Conservation (phyloP, 2,113 vertebrate species). For the Scophthalmus maximus region DNA sequence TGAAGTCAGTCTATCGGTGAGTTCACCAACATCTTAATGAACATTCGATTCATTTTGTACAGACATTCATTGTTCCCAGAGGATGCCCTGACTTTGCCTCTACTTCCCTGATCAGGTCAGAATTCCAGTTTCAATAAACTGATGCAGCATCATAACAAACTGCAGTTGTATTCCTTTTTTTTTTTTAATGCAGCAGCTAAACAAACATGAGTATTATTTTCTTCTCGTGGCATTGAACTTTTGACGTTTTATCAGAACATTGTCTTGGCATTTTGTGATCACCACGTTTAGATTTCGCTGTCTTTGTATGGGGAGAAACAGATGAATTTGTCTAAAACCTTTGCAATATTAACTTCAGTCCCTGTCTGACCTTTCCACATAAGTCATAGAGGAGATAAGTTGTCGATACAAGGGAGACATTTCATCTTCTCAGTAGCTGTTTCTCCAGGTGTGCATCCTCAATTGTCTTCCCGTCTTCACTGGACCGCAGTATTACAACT, state of each 20-base stretch:
- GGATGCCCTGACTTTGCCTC: not conserved
- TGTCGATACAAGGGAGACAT: slow-evolving; percentile 44
- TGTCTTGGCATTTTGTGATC: not conserved
- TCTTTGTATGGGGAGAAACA: slow-evolving; percentile 3
- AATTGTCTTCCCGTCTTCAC: slow-evolving; percentile 38
- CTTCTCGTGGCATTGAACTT: not conserved
- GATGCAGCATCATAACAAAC: not conserved
- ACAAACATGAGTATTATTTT: not conserved
- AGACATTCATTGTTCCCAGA: not conserved
- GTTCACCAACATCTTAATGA: too few relatives aligned
- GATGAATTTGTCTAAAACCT: slow-evolving; percentile 36
- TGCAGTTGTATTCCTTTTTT: not conserved
- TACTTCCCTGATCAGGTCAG: too few relatives aligned
- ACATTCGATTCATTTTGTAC: too few relatives aligned
- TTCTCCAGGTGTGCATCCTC: slow-evolving; percentile 36
- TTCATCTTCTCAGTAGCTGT: slow-evolving; percentile 45
- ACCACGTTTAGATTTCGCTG: not conserved
- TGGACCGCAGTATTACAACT: slow-evolving; percentile 22
- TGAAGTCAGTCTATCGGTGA: too few relatives aligned
- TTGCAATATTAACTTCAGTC: slow-evolving; percentile 48
- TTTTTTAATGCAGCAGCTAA: not conserved
- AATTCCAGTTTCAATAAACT: not conserved
- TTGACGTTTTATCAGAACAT: not conserved
- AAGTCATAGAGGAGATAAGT: slow-evolving; percentile 48
- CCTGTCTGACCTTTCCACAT: slow-evolving; percentile 39